Conservation (phyloP, 2,888 invertebrate species). For the Tetranychus piercei region DNA sequence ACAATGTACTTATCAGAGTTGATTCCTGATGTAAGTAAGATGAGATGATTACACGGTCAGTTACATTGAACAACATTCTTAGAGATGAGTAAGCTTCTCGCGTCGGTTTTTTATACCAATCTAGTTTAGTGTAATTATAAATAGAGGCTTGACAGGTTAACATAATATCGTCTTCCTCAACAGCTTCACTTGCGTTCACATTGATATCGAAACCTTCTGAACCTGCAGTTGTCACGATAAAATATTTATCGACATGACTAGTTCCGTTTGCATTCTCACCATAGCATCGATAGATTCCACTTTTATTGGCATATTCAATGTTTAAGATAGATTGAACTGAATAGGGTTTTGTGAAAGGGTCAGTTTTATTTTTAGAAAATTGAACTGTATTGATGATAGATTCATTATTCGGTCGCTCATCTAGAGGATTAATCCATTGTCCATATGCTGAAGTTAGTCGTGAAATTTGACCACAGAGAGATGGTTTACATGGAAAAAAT, state of each 20-base stretch:
- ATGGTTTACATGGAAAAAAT: slow-evolving; percentile 18
- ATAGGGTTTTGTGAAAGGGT: background rate
- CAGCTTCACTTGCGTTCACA: slow-evolving; percentile 29
- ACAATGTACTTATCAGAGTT: background rate
- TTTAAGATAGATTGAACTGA: background rate
- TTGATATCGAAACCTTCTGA: slow-evolving; percentile 35
- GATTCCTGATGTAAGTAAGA: background rate
- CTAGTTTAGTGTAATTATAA: slow-evolving; percentile 38
- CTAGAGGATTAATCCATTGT: slow-evolving; percentile 12
- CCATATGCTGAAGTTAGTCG: background rate
- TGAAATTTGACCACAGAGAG: slow-evolving; percentile 15
- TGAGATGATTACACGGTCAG: background rate
- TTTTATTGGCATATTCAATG: slow-evolving; percentile 23
- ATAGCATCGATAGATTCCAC: slow-evolving; percentile 32
- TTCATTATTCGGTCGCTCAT: background rate
- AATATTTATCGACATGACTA: slow-evolving; percentile 22
- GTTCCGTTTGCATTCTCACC: slow-evolving; percentile 30
- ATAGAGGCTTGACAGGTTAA: slow-evolving; percentile 43
- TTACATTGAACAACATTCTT: background rate
- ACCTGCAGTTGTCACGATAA: slow-evolving; percentile 36
- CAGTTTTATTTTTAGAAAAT: background rate
- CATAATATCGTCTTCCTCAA: slow-evolving; percentile 40
- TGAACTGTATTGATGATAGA: background rate
- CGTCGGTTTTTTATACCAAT: slow-evolving; percentile 35
- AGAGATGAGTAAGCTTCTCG: background rate